Evolutionary conservation across 2,888 invertebrate species (phyloP), one percentile per base, ranked within the genome.

Genomic region (Hybos culiciformis): DNA sequence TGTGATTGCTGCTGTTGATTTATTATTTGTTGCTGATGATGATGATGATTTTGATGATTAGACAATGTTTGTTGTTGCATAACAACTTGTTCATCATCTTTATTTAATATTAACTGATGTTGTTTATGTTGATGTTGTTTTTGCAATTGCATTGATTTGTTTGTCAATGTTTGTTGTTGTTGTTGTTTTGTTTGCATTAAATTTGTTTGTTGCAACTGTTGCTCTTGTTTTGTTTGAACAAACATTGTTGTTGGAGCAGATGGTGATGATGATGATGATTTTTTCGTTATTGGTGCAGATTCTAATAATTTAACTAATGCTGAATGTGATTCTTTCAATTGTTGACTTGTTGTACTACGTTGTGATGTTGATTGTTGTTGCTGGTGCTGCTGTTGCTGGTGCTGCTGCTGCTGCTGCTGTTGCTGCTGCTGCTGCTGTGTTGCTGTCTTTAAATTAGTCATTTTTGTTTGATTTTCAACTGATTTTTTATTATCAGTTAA

Each of bases 271-370:
- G 44, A 46, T 42, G 37, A 11, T 38, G 19, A 21, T 15, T 40
- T 33, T 18, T 36, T 58, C 50, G 54, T 60, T 18, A 66, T 56
- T 33, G 68, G 68, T 49, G 66, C 66, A 42, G 70, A 70, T 63
- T 77, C 76, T 64, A 77, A 63, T 67, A 77, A 70, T 68, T 74
- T 73, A 60, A 77, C 76, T 59, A 77, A 67, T 58, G 75, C 76
- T 58, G 75, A 74, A 58, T 77, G 76, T 60, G 74, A 71, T 53
- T 73, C 72, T 61, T 77, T 77, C 61, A 77, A 53, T 49, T 63
- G 60, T 49, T 63, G 62, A 51, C 63, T 65, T 51, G 59, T 60
- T n/a, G n/a, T n/a, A n/a, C n/a, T n/a, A n/a, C n/a, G 33, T 39
- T 38, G 43, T 47, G 47, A 41, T 38, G 42, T 12, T 26, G 41